Base-by-base conservation (phyloP, 2,888 invertebrate genomes). In the Drosophila buzzatii region DNA sequence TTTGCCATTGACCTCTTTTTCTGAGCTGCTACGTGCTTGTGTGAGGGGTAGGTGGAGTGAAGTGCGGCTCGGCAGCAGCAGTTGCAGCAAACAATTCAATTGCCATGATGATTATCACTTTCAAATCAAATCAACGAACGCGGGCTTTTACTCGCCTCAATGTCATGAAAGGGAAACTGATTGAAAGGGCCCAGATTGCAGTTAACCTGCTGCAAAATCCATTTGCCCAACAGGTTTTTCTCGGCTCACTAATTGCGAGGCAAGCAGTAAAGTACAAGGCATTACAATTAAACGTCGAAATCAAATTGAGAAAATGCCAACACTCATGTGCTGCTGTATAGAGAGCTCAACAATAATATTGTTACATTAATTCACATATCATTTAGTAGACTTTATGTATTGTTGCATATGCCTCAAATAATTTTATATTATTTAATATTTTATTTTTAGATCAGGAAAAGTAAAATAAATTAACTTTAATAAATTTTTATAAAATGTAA, bases 1-100 rank as follows among this genome's bases (percentile, higher is more conserved):
- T 88, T 90, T 90, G 85, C 81, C 90, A 82, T 86, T 86, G 85
- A 86, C 85, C 85, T 83, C 90, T 68, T 86, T 86, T 85, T 67
- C 18, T 16, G 14, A n/a, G 27, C 49, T 1, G 45, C 56, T 44
- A 57, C 59, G 45, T 42, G 51, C 27, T 35, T 3, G 41, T 52
- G n/a, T 1, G 33, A 44, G 57, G 33, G 23, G 27, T 27, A 4
- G 16, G 37, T 5, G 7, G 18, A 37, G 49, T 27, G 27, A 27
- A 18, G 18, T 31, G 31, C 31, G 31, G 49, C 49, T 18, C 18
- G 3, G 16, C 53, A 53, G 16, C 53, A 53, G 16, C 53, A 53
- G 53, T 6, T 53, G 55, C 55, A 35, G 44, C 44, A 33, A 18
- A 16, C 49, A 44, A 62, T 66, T 76, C 80, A 76, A 76, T 76